Percentiles rank a stretch among this genome's conserved stretches.
Conservation (phyloP, 2,888 invertebrate genomes). For the Stratiomys singularior region DNA sequence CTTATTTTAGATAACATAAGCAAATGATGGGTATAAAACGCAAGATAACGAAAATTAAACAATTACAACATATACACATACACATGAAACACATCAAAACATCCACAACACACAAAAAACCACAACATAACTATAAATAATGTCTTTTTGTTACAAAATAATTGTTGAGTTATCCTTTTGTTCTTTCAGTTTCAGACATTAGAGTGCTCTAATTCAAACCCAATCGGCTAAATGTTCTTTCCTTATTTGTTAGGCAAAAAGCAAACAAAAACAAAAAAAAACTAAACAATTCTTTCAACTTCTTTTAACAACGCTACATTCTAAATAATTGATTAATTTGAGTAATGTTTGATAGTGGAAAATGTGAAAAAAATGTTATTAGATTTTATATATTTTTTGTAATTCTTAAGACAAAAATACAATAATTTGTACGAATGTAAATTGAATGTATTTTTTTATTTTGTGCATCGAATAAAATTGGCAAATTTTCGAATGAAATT, state of each 20-base stretch:
- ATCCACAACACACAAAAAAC: neutral
- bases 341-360: slow-evolving; percentile 32
- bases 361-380: slow-evolving; percentile 38
- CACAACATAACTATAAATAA: neutral
- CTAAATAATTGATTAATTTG: slow-evolving; percentile 33
- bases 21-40: neutral
- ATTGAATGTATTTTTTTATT: neutral
- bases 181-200: slow-evolving; percentile 45
- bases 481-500: too few relatives aligned
- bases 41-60: neutral
- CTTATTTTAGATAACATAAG: slow-evolving; percentile 24
- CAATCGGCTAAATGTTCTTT: slow-evolving; percentile 28
- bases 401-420: slow-evolving; percentile 36
- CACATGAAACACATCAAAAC: neutral
- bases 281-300: neutral
- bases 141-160: neutral
- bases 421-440: slow-evolving; percentile 35
- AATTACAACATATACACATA: neutral
- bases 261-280: neutral
- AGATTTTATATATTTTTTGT: slow-evolving; percentile 47
- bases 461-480: too few relatives aligned
- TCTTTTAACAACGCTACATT: neutral
- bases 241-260: slow-evolving; percentile 9
- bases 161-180: slow-evolving; percentile 41
- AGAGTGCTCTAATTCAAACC: slow-evolving; percentile 39